Conservation (phyloP, 2,113 vertebrate genomes). For the Leptocoma aspasia region DNA sequence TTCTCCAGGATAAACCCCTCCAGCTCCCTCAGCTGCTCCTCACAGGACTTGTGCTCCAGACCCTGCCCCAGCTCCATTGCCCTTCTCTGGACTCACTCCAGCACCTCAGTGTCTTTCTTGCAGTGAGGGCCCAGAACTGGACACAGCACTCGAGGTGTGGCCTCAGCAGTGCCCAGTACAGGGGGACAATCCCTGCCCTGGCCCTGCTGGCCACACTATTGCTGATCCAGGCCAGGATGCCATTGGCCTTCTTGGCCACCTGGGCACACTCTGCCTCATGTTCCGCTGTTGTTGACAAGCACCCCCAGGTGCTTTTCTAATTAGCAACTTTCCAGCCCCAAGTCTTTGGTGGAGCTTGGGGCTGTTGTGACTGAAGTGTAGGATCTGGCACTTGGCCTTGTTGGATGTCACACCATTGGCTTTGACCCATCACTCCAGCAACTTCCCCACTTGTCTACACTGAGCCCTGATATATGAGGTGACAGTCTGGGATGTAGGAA, state of each 20-base stretch:
- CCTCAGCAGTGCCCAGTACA: neutral
- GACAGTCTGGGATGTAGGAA: neutral
- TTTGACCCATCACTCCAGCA: neutral
- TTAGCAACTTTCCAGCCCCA: neutral
- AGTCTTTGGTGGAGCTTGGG: neutral
- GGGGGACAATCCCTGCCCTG: neutral
- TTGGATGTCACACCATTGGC: neutral
- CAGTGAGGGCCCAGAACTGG: neutral
- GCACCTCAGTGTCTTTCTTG: neutral
- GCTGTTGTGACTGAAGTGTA: neutral
- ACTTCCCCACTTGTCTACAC: neutral
- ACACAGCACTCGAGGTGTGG: neutral
- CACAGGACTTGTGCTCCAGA: neutral
- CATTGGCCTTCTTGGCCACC: neutral
- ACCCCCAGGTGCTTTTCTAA: accelerated
- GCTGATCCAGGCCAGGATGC: neutral
- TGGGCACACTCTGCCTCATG: neutral
- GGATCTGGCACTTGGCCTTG: neutral
- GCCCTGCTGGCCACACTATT: neutral
- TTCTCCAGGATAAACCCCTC: neutral
- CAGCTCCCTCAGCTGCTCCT: neutral
- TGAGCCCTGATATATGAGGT: neutral
- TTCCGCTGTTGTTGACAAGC: neutral
- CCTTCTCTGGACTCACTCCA: neutral
- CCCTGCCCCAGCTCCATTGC: neutral